phyloP scores from a whole-genome alignment of 2,797 vertebrate genomes.

The Leuciscus waleckii region DNA sequence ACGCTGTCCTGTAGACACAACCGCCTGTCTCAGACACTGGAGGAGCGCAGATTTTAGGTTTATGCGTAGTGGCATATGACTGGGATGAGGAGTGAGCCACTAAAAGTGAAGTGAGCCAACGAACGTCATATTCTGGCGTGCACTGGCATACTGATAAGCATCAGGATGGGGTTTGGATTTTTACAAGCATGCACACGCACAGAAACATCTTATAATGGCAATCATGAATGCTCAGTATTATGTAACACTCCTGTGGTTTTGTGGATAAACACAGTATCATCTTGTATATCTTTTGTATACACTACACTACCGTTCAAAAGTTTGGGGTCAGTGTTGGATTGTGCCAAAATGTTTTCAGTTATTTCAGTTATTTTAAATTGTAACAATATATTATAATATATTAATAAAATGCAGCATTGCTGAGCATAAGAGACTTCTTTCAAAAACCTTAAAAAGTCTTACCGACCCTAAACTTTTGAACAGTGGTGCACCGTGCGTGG shows the following conservation, averaged over 20 bases:
- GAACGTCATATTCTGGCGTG: not conserved
- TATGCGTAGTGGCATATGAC: slow-evolving; percentile 39
- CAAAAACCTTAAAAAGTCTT: not conserved
- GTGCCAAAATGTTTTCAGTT: not conserved
- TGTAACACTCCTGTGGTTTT: not conserved
- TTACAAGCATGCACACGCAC: not conserved
- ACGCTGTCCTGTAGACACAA: slow-evolving; percentile 49
- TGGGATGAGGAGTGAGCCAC: slow-evolving; percentile 33
- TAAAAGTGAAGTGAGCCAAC: slow-evolving; percentile 38
- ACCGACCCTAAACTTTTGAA: not conserved
- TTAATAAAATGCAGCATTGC: not conserved
- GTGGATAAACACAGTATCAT: not conserved
- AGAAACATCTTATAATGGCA: not conserved
- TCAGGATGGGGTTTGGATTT: slow-evolving; percentile 4
- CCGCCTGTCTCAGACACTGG: slow-evolving; percentile 48
- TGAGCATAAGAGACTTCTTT: not conserved
- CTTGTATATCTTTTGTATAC: not conserved
- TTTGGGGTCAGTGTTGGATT: not conserved
- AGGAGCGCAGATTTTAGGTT: slow-evolving; percentile 43
- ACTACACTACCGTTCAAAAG: not conserved
- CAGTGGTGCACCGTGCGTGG: no score
- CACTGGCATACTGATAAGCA: slow-evolving; percentile 23
- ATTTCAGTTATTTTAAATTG: not conserved
- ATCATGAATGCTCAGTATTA: not conserved
- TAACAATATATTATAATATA: not conserved